Conservation (phyloP, 1,140 invertebrate genomes). For the Zaprionus nigranus region DNA sequence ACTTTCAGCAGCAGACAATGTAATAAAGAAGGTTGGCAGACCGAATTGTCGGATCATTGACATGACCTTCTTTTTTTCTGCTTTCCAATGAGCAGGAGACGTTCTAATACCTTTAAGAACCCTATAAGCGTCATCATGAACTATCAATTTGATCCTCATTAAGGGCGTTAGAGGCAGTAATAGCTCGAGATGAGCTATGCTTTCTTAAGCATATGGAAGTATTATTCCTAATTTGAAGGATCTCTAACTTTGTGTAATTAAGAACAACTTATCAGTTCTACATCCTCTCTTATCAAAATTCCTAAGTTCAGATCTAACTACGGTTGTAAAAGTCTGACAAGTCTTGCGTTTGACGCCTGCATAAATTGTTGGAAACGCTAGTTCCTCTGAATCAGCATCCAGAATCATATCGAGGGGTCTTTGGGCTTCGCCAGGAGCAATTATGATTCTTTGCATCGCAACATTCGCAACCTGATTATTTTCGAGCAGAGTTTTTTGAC, state of each 20-base stretch:
- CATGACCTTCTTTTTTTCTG: constrained; percentile 22
- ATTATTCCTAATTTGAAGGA: neutral
- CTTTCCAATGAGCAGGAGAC: constrained; percentile 28
- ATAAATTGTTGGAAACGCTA: constrained; percentile 17
- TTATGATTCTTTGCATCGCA: constrained; percentile 17
- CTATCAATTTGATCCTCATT: constrained; percentile 7
- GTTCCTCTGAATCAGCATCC: neutral
- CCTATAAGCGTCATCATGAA: neutral
- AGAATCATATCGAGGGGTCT: neutral
- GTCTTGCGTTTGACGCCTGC: neutral
- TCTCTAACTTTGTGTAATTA: no score
- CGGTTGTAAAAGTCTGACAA: constrained; percentile 12
- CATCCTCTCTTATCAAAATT: constrained; percentile 23
- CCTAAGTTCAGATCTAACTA: constrained; percentile 26
- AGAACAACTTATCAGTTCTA: constrained; percentile 20
- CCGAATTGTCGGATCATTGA: constrained; percentile 16
- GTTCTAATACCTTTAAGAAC: constrained; percentile 17
- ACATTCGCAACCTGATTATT: no score
- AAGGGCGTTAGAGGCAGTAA: constrained; percentile 16
- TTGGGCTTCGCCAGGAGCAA: constrained; percentile 30
- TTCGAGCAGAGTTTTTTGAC: no score
- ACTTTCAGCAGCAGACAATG: neutral
- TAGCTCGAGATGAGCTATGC: constrained; percentile 1
- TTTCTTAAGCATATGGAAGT: constrained; percentile 7
- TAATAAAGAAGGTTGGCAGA: constrained; percentile 10